Conservation (phyloP, 2,797 vertebrate genomes). For the Cephalopachus bancanus region DNA sequence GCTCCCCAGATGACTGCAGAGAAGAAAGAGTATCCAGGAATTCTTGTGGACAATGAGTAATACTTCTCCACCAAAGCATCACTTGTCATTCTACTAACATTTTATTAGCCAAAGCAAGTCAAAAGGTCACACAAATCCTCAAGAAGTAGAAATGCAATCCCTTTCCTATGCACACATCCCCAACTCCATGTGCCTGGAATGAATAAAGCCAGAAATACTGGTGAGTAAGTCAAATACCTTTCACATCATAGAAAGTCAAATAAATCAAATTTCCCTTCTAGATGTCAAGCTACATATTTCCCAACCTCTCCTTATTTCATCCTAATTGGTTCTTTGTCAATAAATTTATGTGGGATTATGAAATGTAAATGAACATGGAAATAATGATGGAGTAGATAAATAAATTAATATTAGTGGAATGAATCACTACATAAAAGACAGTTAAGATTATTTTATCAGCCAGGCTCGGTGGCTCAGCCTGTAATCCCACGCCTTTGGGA, state of each 20-base stretch:
- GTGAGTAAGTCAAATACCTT: background rate
- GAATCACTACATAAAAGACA: conserved; percentile 15
- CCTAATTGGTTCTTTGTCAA: background rate
- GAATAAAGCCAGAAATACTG: background rate
- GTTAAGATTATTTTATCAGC: conserved; percentile 27
- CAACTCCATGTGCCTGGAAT: background rate
- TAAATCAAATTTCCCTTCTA: background rate
- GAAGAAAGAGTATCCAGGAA: background rate
- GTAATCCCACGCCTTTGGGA: too few relatives aligned
- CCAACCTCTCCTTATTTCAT: background rate
- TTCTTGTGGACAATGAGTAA: background rate
- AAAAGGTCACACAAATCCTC: background rate
- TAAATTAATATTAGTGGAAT: background rate
- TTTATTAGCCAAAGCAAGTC: background rate
- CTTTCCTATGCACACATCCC: background rate
- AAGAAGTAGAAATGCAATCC: background rate
- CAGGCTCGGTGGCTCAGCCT: too few relatives aligned
- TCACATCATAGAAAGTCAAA: background rate
- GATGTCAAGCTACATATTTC: background rate
- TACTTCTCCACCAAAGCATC: background rate
- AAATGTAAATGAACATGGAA: background rate
- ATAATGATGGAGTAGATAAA: background rate
- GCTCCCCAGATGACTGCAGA: background rate
- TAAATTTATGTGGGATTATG: background rate
- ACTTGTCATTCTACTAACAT: background rate